These are phyloP conservation scores for Tenodera sinensis DNA, from an alignment of 2,888 invertebrate genomes.

Conservation along the genomic window DNA sequence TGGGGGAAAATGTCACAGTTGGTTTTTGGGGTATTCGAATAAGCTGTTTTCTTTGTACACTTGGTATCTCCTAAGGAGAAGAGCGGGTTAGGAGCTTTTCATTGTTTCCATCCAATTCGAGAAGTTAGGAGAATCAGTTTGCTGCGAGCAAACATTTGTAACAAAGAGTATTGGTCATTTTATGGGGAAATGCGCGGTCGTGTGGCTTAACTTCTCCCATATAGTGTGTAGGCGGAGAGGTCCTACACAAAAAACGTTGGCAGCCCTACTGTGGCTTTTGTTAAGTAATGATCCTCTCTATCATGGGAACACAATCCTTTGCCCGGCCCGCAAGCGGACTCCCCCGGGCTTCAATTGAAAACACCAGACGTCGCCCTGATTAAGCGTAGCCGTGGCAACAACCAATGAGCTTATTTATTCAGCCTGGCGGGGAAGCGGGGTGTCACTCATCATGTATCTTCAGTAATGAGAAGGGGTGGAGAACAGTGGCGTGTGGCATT, in stretches of 20 bases:
- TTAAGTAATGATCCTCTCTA: neutral
- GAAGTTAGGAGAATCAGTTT: too few species aligned
- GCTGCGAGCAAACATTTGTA: too few species aligned
- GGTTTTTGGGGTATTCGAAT: too few species aligned
- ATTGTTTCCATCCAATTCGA: too few species aligned
- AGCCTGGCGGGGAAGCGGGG: neutral
- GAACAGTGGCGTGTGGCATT: neutral
- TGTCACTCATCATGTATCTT: neutral
- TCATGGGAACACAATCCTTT: neutral
- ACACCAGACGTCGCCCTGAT: neutral
- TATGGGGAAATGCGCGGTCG: neutral
- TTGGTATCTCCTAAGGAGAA: too few species aligned
- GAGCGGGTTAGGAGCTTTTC: too few species aligned
- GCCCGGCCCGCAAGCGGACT: neutral
- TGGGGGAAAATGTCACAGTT: too few species aligned
- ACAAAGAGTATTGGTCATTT: neutral
- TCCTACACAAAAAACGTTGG: neutral
- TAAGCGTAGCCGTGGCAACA: neutral
- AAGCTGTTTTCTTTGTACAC: too few species aligned
- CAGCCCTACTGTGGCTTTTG: neutral
- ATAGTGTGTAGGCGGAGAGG: neutral
- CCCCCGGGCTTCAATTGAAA: neutral
- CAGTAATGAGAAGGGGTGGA: neutral
- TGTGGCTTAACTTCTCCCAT: neutral
- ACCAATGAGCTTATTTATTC: neutral